phyloP scores from a whole-genome alignment of 2,113 vertebrate species.

The Gymnocephalus cernua region DNA sequence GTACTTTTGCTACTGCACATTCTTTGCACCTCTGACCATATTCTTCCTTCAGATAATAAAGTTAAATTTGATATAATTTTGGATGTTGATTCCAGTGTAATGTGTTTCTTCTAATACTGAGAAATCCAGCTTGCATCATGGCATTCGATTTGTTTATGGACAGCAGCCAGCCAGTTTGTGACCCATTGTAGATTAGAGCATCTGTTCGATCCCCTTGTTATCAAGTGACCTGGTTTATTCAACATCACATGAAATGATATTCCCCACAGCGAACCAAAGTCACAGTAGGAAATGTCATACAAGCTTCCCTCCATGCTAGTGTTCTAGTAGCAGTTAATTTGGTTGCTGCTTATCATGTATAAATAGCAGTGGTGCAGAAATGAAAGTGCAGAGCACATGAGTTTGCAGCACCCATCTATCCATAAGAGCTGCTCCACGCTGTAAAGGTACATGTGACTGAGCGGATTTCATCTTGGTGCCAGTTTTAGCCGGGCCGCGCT shows the following conservation, averaged over 20 bases:
- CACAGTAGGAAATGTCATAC: slow-evolving; percentile 58
- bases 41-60: neutral
- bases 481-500: slow-evolving; percentile 45
- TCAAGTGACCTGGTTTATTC: slow-evolving; percentile 73
- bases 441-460: slow-evolving; percentile 44
- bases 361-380: slow-evolving; percentile 53
- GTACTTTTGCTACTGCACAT: neutral
- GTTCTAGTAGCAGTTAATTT: slow-evolving; percentile 25
- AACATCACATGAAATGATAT: slow-evolving; percentile 59
- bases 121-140: slow-evolving; percentile 5
- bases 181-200: slow-evolving; percentile 41
- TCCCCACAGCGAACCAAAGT: slow-evolving; percentile 61
- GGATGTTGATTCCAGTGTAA: neutral
- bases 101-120: neutral
- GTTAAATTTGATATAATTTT: slow-evolving; percentile 2
- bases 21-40: neutral
- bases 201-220: slow-evolving; percentile 49
- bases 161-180: slow-evolving; percentile 37
- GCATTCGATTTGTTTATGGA: slow-evolving; percentile 25
- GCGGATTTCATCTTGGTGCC: neutral
- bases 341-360: slow-evolving; percentile 39
- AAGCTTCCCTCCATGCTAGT: slow-evolving; percentile 8
- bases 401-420: neutral
- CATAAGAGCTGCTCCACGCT: neutral
- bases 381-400: slow-evolving; percentile 48